Evolutionary conservation across 1,140 invertebrate species (phyloP).

Genomic region (Ceratosolen fusciceps): DNA sequence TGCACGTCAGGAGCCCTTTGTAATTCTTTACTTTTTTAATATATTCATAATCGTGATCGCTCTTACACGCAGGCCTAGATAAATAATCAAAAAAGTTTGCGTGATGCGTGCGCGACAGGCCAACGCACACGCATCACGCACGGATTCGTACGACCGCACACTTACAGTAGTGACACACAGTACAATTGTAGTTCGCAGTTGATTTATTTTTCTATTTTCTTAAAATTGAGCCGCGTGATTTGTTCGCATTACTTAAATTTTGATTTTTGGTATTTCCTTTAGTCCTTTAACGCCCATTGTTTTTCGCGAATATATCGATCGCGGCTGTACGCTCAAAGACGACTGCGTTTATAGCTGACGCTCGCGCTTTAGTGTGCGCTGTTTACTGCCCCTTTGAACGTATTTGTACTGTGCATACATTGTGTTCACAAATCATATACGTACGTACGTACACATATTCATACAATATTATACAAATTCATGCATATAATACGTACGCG

Average conservation of each 20-base stretch:
- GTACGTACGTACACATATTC: neutral
- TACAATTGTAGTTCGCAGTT: no score
- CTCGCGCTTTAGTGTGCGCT: neutral
- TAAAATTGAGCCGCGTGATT: no score
- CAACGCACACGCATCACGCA: neutral
- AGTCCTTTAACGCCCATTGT: neutral
- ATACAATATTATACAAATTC: neutral
- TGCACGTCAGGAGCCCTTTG: constrained; percentile 44
- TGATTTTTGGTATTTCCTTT: no score
- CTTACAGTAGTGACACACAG: no score
- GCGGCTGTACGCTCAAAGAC: neutral
- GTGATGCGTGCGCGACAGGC: neutral
- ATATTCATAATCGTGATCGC: neutral
- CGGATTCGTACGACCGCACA: neutral
- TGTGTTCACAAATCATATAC: no score
- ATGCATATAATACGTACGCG: no score
- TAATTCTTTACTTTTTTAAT: constrained; percentile 41
- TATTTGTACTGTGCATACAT: no score
- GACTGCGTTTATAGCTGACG: neutral
- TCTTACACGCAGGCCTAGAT: neutral
- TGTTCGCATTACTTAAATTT: neutral
- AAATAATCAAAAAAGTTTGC: constrained; percentile 3
- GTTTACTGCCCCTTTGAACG: no score
- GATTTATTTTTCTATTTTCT: no score
- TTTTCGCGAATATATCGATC: neutral